A percentile compares a stretch with the other conserved stretches of the same genome.
These are phyloP conservation scores for Dendrolimus punctatus DNA, from an alignment of 1,140 invertebrate genomes.

Conservation along the genomic window DNA sequence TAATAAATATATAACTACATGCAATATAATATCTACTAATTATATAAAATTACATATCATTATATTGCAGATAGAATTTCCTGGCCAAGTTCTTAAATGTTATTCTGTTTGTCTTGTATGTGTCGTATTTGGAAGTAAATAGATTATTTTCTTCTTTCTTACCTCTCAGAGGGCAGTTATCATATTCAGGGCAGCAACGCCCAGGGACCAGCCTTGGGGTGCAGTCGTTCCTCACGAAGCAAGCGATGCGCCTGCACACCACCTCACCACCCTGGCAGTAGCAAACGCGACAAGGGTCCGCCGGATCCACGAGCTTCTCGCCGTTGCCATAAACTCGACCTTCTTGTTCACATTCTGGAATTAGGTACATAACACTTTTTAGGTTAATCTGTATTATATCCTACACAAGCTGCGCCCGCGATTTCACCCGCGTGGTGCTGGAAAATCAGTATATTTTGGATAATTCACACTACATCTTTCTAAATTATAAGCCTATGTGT, in stretches of 20 bases:
- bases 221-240: slow-evolving; percentile 82
- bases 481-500: too few relatives aligned
- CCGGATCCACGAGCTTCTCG: slow-evolving; percentile 79
- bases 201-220: slow-evolving; percentile 78
- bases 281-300: slow-evolving; percentile 83
- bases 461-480: too few relatives aligned
- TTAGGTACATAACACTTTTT: slow-evolving; percentile 1
- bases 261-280: slow-evolving; percentile 86
- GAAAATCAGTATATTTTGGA: too few relatives aligned
- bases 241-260: slow-evolving; percentile 81
- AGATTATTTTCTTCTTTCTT: too few relatives aligned
- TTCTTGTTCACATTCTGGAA: slow-evolving; percentile 83
- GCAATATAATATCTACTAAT: too few relatives aligned
- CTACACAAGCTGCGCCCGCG: neutral
- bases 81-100: too few relatives aligned
- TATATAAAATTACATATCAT: too few relatives aligned
- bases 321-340: slow-evolving; percentile 83
- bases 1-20: too few relatives aligned
- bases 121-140: too few relatives aligned
- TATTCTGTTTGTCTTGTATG: too few relatives aligned
- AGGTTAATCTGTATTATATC: neutral
- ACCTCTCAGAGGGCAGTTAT: slow-evolving; percentile 81
- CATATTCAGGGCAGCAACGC: slow-evolving; percentile 84
- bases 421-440: too few relatives aligned
- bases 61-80: too few relatives aligned